Conservation (phyloP, 2,888 invertebrate genomes). For the Sepioteuthis lessoniana region DNA sequence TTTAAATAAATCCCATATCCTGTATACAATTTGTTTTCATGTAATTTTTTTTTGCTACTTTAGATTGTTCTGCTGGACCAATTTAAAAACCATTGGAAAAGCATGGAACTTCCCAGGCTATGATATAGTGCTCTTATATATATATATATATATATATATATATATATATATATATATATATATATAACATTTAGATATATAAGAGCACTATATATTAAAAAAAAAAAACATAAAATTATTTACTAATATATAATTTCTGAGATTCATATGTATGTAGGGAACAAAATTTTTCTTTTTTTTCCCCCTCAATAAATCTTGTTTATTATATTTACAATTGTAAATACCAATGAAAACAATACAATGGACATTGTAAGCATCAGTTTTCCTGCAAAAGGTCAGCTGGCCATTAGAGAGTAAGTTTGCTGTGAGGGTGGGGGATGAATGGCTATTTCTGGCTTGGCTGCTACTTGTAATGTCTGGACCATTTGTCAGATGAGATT, state of each 20-base stretch:
- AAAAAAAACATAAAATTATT: background rate
- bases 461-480: background rate
- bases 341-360: background rate
- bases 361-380: background rate
- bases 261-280: background rate
- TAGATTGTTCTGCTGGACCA: too few species aligned
- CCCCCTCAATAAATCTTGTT: background rate
- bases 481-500: background rate
- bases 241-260: background rate
- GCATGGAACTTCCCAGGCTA: too few species aligned
- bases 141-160: too few species aligned
- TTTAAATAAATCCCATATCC: too few species aligned
- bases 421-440: background rate
- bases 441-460: background rate
- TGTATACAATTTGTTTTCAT: too few species aligned
- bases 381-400: background rate
- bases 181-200: background rate
- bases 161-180: too few species aligned
- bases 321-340: background rate
- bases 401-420: slow-evolving; percentile 16
- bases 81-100: too few species aligned
- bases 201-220: background rate
- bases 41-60: too few species aligned
- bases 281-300: background rate
- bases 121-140: too few species aligned